Conservation (phyloP, 2,888 invertebrate species). For the Sepiola atlantica region DNA sequence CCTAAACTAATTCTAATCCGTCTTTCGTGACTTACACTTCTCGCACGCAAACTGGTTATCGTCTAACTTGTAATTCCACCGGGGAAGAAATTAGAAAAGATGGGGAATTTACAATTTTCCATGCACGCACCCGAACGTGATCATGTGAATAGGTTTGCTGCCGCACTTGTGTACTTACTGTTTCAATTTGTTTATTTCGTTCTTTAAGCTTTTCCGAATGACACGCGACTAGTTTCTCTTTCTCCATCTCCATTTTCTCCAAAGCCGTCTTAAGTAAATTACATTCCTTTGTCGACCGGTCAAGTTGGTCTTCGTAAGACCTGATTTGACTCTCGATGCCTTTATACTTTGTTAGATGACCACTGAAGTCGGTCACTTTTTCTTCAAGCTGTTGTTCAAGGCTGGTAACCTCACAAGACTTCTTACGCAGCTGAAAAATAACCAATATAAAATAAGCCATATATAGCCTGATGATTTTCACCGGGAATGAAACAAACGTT, state of each 20-base stretch:
- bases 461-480: no score
- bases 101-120: no score
- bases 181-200: constrained; percentile 67
- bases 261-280: constrained; percentile 54
- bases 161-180: constrained; percentile 58
- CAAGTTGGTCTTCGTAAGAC: constrained; percentile 54
- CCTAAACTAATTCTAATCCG: no score
- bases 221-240: constrained; percentile 58
- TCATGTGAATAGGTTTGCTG: no score
- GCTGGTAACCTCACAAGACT: constrained; percentile 58
- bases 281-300: constrained; percentile 57
- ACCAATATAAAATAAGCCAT: not conserved
- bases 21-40: no score
- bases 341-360: constrained; percentile 58
- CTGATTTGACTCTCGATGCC: constrained; percentile 62
- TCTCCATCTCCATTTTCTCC: constrained; percentile 51
- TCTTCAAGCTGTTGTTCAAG: constrained; percentile 66
- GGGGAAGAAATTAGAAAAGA: no score
- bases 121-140: no score
- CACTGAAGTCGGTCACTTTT: constrained; percentile 61
- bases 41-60: no score
- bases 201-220: constrained; percentile 66
- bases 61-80: no score
- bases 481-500: no score
- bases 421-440: constrained; percentile 61